These are phyloP conservation scores for Calvadosia cruxmelitensis DNA, from an alignment of 30 jellyfish, hydroid and myxozoan genomes.

Conservation along the genomic window DNA sequence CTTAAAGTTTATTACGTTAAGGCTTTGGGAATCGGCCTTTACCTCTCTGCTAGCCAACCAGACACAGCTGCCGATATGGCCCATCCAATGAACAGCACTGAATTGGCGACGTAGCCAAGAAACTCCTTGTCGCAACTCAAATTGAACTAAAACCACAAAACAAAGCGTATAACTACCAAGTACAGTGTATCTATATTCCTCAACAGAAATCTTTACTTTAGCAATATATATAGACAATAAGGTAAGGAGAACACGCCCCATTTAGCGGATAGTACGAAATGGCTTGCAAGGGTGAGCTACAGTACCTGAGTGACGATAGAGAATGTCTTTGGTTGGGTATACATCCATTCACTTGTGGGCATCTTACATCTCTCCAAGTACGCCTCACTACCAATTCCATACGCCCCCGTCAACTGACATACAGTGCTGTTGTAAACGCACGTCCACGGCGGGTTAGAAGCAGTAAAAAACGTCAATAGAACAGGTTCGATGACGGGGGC, in stretches of 20 bases:
- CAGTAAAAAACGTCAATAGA: background rate
- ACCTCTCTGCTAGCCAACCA: background rate
- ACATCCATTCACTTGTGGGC: constrained; percentile 46
- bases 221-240: too few species aligned
- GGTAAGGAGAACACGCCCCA: too few species aligned
- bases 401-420: background rate
- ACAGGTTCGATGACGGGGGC: background rate
- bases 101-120: background rate
- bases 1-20: too few species aligned
- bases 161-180: too few species aligned
- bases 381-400: too few species aligned
- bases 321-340: constrained; percentile 36
- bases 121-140: background rate
- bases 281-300: too few species aligned
- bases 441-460: background rate
- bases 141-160: background rate
- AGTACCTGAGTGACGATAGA: constrained; percentile 61
- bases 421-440: background rate
- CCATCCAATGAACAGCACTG: background rate
- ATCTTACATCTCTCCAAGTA: background rate
- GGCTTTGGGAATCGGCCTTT: too few species aligned
- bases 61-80: background rate
- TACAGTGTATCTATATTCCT: too few species aligned
- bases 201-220: too few species aligned
- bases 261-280: too few species aligned